Evolutionary conservation across 2,113 vertebrate species (phyloP).

Genomic region (Fregetta grallaria): DNA sequence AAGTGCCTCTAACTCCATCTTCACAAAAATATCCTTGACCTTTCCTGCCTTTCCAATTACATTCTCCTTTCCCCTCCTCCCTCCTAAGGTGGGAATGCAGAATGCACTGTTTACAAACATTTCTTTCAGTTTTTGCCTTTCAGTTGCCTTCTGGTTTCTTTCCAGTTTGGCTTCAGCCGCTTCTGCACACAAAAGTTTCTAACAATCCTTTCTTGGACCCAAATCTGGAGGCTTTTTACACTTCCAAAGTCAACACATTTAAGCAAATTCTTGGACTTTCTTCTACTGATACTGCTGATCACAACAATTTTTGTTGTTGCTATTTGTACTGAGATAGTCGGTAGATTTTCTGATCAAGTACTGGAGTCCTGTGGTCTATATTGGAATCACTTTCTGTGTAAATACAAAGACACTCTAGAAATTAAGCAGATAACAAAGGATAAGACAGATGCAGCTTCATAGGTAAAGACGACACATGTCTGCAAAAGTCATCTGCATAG

Average conservation of each 20-base stretch:
- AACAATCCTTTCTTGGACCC: constrained; percentile 17
- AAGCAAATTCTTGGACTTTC: constrained; percentile 7
- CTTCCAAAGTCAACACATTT: constrained; percentile 38
- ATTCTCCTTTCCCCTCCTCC: not conserved
- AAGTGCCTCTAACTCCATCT: constrained; percentile 34
- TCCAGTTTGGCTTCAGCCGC: constrained; percentile 29
- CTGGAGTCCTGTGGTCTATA: not conserved
- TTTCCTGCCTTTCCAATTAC: constrained; percentile 37
- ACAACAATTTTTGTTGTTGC: not conserved
- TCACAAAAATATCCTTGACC: constrained; percentile 59
- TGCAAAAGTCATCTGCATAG: not conserved
- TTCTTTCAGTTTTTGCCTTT: constrained; percentile 42
- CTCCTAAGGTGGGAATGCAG: constrained; percentile 10
- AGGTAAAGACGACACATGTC: not conserved
- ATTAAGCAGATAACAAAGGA: not conserved
- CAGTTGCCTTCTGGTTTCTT: constrained; percentile 36
- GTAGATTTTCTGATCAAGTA: not conserved
- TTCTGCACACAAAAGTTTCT: constrained; percentile 17
- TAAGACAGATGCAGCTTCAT: not conserved
- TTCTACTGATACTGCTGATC: not conserved
- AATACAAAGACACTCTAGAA: not conserved
- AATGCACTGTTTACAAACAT: constrained; percentile 58
- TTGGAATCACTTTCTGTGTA: not conserved
- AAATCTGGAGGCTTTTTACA: not conserved
- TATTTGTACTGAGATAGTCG: not conserved